Evolutionary conservation across 1,140 invertebrate species (phyloP).

Genomic region (Plectrocnemia conspersa): DNA sequence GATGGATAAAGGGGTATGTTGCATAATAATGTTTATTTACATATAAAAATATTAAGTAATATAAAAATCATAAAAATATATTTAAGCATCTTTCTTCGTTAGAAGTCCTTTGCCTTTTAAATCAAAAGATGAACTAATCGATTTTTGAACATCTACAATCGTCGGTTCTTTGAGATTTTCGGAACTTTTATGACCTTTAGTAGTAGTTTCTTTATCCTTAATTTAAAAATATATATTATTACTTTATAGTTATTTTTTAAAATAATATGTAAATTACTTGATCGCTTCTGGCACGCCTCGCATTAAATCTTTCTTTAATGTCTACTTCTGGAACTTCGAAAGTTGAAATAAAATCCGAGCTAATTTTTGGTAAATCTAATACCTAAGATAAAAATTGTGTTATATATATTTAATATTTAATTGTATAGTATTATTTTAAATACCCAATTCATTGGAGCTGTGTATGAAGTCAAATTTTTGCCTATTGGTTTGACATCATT

Average conservation of each 20-base stretch:
- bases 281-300: slow-evolving; percentile 25
- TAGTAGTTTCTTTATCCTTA: neutral
- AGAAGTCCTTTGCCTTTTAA: slow-evolving; percentile 44
- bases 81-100: slow-evolving; percentile 17
- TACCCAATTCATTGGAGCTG: neutral
- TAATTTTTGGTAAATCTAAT: too few relatives aligned
- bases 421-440: neutral
- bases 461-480: neutral
- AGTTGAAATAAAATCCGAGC: too few relatives aligned
- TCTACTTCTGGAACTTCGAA: too few relatives aligned
- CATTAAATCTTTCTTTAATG: slow-evolving; percentile 31
- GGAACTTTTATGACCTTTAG: slow-evolving; percentile 11
- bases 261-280: slow-evolving; percentile 5
- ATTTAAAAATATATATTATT: neutral
- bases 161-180: slow-evolving; percentile 43
- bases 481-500: neutral
- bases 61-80: neutral
- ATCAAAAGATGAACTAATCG: slow-evolving; percentile 44
- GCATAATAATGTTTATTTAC: slow-evolving; percentile 3
- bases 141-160: slow-evolving; percentile 46
- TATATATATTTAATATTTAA: neutral
- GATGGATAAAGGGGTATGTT: slow-evolving; percentile 78
- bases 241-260: slow-evolving; percentile 3
- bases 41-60: slow-evolving; percentile 6
- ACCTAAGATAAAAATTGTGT: too few relatives aligned